Base-by-base conservation (phyloP, 2,113 vertebrate species). In the Siphamia tubifer region DNA sequence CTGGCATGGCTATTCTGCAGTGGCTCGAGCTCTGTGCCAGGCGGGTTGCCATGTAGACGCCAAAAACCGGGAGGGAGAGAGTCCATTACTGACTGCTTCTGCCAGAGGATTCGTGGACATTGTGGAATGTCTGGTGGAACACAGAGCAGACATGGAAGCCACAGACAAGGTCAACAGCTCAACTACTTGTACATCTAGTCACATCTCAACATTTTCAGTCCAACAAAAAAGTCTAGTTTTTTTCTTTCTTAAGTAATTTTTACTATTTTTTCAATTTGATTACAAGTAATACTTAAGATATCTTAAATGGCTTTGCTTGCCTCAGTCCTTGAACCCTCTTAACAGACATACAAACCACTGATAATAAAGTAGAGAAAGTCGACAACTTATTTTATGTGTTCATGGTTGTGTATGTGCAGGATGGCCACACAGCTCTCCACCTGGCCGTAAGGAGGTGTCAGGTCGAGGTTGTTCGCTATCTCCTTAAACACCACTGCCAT, bases 31-130 rank as follows among this genome's bases (percentile, higher is more conserved):
- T 0, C 92, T 99, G 4, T 99, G 97, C 74, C 90, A 94, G 85
- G 93, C 94, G 0, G 92, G 94, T 34, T 97, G 96, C 74, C 85
- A 91, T 0, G 95, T 95, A 39, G 94, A 98, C 3, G 49, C 96
- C 20, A 95, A 90, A 86, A 99, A 99, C 83, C 93, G 94, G 0
- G 97, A 98, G 74, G 96, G 95, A 0, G 98, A 99, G 83, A 98
- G 94, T 1, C 91, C 98, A 0, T 92, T 99, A 17, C 90, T 99
- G 70, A 99, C 96, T 0, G 96, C 98, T 2, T 95, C 98, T 0
- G 96, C 97, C 40, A 91, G 98, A 4, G 98, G 98, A 48, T 98
- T 98, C 68, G 93, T 93, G 6, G 98, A 99, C 83, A 99, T 99
- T 1, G 98, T 97, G 70, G 94, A 96, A 71, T 97, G 96, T 64